Percentiles rank a stretch among this genome's conserved stretches.
Evolutionary conservation across 2,797 vertebrate species (phyloP).

Genomic region (Anolis apletophallus): DNA sequence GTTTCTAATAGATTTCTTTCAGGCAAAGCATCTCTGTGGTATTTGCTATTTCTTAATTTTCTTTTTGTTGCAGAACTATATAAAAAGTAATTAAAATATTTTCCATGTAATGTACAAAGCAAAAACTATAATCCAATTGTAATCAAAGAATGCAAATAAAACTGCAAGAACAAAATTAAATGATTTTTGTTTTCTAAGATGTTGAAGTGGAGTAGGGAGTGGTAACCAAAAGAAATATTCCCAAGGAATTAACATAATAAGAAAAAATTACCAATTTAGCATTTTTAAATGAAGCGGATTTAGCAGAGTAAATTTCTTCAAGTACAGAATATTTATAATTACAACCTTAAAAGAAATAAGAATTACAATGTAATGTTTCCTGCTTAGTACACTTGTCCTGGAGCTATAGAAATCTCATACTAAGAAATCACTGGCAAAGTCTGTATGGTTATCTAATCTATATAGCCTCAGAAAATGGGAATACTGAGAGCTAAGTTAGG

Average conservation of each 20-base stretch:
- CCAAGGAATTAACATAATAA: conserved; percentile 31
- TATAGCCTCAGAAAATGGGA: background rate
- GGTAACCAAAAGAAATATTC: background rate
- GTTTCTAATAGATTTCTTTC: background rate
- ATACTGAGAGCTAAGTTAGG: background rate
- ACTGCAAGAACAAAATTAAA: conserved; percentile 33
- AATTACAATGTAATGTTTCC: background rate
- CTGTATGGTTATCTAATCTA: background rate
- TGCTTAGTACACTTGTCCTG: background rate
- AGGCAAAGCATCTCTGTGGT: background rate
- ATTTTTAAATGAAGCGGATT: conserved; percentile 54
- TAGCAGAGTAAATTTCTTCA: conserved; percentile 23
- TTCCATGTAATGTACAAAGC: conserved; percentile 44
- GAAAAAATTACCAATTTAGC: conserved; percentile 55
- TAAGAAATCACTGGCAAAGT: background rate
- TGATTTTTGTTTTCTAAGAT: conserved; percentile 53
- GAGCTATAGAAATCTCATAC: background rate
- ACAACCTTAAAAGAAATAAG: background rate
- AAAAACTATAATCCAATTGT: conserved; percentile 49
- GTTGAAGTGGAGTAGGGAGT: background rate
- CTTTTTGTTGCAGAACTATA: conserved; percentile 40
- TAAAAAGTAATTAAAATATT: conserved; percentile 33
- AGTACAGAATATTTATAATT: background rate
- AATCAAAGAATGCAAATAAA: conserved; percentile 65
- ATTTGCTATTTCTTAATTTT: conserved; percentile 1